Conservation (phyloP, 2,113 vertebrate species). For the Hippocampus mohnikei region DNA sequence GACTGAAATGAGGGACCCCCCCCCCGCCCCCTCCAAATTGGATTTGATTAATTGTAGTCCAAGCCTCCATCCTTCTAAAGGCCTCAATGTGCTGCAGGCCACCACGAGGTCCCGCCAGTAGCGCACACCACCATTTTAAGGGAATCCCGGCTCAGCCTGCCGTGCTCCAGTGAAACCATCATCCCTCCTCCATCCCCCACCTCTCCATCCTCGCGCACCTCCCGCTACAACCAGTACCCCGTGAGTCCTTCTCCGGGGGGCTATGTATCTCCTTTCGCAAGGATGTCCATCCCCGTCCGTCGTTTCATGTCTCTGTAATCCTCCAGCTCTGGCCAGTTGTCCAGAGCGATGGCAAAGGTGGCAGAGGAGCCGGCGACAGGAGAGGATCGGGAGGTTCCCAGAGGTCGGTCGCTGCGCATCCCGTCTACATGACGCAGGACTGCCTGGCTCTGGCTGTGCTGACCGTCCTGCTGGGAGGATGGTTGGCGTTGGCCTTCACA, state of each 20-base stretch:
- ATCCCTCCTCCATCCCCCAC: conserved; percentile 61
- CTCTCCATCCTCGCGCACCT: conserved; percentile 32
- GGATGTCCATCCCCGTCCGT: too few relatives aligned
- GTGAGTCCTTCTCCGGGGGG: conserved; percentile 39
- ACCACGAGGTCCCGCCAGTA: conserved; percentile 87
- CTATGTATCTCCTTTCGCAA: not conserved
- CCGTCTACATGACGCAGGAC: conserved; percentile 69
- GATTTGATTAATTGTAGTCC: too few relatives aligned
- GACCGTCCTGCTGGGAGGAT: conserved; percentile 80
- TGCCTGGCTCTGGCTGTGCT: conserved; percentile 64
- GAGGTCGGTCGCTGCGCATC: conserved; percentile 36
- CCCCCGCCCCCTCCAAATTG: not conserved
- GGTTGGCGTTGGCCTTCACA: conserved; percentile 74
- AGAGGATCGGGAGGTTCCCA: conserved; percentile 13
- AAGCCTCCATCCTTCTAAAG: not conserved
- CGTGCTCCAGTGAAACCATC: conserved; percentile 68
- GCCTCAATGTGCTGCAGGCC: conserved; percentile 59
- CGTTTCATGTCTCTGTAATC: not conserved
- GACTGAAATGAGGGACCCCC: too few relatives aligned
- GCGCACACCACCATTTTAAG: conserved; percentile 92
- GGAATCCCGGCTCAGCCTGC: conserved; percentile 76
- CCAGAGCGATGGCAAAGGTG: conserved; percentile 1
- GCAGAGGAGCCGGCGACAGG: conserved; percentile 10
- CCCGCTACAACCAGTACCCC: conserved; percentile 40
- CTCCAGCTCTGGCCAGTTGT: conserved; percentile 61